phyloP scores from a whole-genome alignment of 1,140 invertebrate species.

The Euglossa dilemma region DNA sequence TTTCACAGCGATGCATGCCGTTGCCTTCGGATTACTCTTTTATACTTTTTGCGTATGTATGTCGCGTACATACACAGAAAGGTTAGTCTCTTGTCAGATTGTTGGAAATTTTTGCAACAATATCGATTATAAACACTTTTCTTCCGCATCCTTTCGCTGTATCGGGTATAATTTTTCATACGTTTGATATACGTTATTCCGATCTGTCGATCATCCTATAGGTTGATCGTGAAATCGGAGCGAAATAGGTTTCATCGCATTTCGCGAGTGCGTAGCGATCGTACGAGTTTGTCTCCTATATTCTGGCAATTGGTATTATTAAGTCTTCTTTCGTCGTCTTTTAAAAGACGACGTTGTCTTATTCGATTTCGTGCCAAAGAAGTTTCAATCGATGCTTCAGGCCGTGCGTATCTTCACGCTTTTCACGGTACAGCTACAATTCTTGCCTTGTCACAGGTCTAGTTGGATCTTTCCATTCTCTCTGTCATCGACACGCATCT shows the following conservation, averaged over 20 bases:
- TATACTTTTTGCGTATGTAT: background rate
- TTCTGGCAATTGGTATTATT: background rate
- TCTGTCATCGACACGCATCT: background rate
- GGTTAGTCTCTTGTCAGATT: background rate
- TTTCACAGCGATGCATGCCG: background rate
- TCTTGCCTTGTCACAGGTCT: no score
- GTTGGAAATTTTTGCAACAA: background rate
- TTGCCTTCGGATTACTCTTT: background rate
- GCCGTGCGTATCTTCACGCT: conserved; percentile 9
- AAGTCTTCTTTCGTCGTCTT: background rate
- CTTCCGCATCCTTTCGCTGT: no score
- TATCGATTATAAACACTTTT: no score
- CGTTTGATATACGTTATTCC: no score
- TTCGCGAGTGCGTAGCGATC: no score
- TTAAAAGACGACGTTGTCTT: conserved; percentile 15
- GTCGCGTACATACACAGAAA: background rate
- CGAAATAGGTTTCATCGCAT: no score
- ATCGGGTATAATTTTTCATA: no score
- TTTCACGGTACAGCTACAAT: no score
- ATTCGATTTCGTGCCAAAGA: conserved; percentile 55
- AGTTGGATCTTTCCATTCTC: conserved; percentile 35
- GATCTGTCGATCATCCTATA: no score
- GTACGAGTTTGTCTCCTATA: no score
- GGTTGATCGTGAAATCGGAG: no score
- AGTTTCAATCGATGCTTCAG: conserved; percentile 63